Conservation (phyloP, 2,888 invertebrate species). For the Epinotia brunnichana region DNA sequence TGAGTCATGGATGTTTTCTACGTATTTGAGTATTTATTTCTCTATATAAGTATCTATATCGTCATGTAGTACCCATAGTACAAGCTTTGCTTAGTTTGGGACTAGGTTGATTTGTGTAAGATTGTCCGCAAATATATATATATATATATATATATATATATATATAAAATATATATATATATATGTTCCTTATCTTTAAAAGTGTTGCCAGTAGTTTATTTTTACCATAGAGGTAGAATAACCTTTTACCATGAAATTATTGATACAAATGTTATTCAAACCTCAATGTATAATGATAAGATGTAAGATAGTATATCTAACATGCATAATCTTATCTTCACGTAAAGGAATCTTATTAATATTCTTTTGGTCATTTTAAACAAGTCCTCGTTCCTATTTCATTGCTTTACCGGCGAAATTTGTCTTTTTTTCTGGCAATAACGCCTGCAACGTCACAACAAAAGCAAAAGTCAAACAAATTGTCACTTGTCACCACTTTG, state of each 20-base stretch:
- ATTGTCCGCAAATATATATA: too few relatives aligned
- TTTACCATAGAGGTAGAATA: too few relatives aligned
- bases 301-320: neutral
- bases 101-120: too few relatives aligned
- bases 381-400: neutral
- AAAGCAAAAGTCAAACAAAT: slow-evolving; percentile 1
- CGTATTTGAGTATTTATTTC: too few relatives aligned
- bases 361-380: neutral
- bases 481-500: neutral
- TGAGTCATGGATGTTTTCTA: too few relatives aligned
- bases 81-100: too few relatives aligned
- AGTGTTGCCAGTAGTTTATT: slow-evolving; percentile 11
- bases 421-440: slow-evolving; percentile 5
- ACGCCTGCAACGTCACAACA: slow-evolving; percentile 5
- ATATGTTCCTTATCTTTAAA: too few relatives aligned
- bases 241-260: neutral
- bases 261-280: neutral
- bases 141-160: too few relatives aligned
- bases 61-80: too few relatives aligned
- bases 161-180: too few relatives aligned
- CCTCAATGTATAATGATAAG: neutral
- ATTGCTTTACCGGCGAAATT: neutral
- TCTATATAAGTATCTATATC: too few relatives aligned
- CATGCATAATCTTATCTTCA: neutral
- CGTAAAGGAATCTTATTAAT: neutral